Evolutionary conservation across 2,888 invertebrate species (phyloP), one percentile per base, ranked within the genome.

Genomic region (Caenorhabditis panamensis): DNA sequence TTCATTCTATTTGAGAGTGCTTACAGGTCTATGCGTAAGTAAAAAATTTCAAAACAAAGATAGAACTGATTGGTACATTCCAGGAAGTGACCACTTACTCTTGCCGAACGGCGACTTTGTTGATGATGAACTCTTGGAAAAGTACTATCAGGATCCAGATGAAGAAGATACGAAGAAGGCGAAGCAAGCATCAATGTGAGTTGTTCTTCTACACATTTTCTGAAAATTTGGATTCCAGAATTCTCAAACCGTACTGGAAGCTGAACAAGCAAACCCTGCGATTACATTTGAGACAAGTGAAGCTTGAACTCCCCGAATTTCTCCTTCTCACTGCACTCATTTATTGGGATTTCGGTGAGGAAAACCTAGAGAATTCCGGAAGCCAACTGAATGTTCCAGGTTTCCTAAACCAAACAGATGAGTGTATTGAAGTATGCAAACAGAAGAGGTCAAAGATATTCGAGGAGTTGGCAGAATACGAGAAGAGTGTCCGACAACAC

Each of bases 61-160:
- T 13, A 41, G 41, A 41, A 41, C 49, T 9, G 16, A 53, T 13
- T n/a, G 6, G 16, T 8, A 20, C n/a, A 8, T n/a, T 72, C 16
- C 59, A 58, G 66, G 66, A 8, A 53, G 44, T 16, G 59, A 61
- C 4, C 16, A 51, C 2, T 41, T 51, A 8, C 1, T 69, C 0
- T 36, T 77, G 24, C 64, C 77, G 11, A 77, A 49, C 53, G 64
- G 63, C 0, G 77, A 77, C n/a, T 77, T 41, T 44, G 63, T 77
- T 3, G 77, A 77, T 18, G 5, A 44, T 2, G 5, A 51, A 0
- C 53, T 64, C 13, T 13, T 69, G 13, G 54, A 62, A 11, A 22
- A 41, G 2, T 77, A 69, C 28, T 77, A 77, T 53, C 53, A 67
- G 37, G 56, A 77, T 59, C 63, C 62, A 18, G 62, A 69, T 8